Base-by-base conservation (phyloP, 1,140 invertebrate genomes). In the Pseudomyrmex concolor region DNA sequence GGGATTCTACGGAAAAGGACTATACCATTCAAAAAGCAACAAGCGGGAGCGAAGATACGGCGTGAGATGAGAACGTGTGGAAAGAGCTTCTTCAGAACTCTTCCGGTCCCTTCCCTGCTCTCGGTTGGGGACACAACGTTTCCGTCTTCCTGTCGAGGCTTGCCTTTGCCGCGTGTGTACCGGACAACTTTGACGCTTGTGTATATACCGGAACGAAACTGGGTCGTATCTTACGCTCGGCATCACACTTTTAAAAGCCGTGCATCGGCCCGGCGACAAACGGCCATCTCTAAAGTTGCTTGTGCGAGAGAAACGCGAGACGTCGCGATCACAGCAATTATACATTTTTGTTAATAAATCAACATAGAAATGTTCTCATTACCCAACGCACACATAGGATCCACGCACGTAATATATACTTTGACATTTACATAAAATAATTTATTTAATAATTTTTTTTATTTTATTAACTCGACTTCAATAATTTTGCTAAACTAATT, bases 191-290 rank as follows among this genome's bases (percentile, higher is more conserved):
- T 81, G 66, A 72, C 48, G 45, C 13, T 10, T 22, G 15, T 19
- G 45, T 25, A 34, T 81, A 62, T 72, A 72, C 55, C 45, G 78
- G n/a, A 81, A 72, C 48, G 48, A 73, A 81, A 81, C 57, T 63
- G 34, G 50, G 25, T 72, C 59, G 12, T 73, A 54, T 81, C 78
- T 73, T 73, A 73, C 34, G 48, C 45, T 81, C 48, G n/a, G n/a
- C 45, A 54, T 62, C 48, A 81, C 66, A 59, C 54, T 81, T 73
- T 62, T 72, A 62, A 72, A 81, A 73, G 43, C 51, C 19, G 34
- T 17, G 48, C 62, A 67, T 55, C 13, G 62, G 17, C 3, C 22
- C 5, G 5, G 12, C 34, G 10, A 48, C n/a, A 13, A 22, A 19
- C 17, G 22, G 51, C 2, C 34, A 34, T 34, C 5, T 34, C 34